Base-by-base conservation (phyloP, 2,113 vertebrate genomes). In the Nycticryphes semicollaris region DNA sequence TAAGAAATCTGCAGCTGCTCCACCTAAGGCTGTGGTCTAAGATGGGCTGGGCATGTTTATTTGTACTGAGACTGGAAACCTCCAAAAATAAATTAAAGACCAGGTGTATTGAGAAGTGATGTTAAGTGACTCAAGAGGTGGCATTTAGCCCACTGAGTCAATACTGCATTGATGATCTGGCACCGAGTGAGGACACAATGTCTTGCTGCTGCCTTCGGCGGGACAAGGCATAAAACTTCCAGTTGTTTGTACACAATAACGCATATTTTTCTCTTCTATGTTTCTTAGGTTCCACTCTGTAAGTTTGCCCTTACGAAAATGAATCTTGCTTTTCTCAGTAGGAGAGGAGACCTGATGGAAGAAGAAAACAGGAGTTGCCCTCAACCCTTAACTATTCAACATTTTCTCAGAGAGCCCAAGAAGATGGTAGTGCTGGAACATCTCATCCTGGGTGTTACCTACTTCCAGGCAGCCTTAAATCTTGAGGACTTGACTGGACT, bases 71-170 rank as follows among this genome's bases (percentile, higher is more conserved):
- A 60, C 64, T 84, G 81, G 64, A 94, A 97, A 91, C 75, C 90
- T 96, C 90, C 84, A 87, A 86, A 96, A 97, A 97, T 92, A 93
- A 96, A 62, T 6, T 50, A n/a, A 56, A 94, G 76, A 9, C 83
- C 96, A 96, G 96, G 94, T 95, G 91, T 70, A 90, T 93, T 8
- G 66, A 67, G 90, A 86, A 83, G 84, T 6, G 67, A 68, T 93
- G 91, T 74, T 48, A 57, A 28, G 77, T 97, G 95, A 96, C 91
- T 97, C 95, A 96, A 66, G 88, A 74, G 68, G 85, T 96, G 95
- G 94, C 95, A 74, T 5, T 74, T 4, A 23, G 84, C 94, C 95
- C 92, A 14, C 1, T 91, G 85, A 97, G 88, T 33, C 93, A 95
- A 64, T 31, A 67, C 54, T 59, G 69, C 54, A 51, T 1, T 9